These are phyloP conservation scores for Catalaphyllia jardinei DNA, from an alignment of 64 coral and sea anemone species.

Conservation along the genomic window DNA sequence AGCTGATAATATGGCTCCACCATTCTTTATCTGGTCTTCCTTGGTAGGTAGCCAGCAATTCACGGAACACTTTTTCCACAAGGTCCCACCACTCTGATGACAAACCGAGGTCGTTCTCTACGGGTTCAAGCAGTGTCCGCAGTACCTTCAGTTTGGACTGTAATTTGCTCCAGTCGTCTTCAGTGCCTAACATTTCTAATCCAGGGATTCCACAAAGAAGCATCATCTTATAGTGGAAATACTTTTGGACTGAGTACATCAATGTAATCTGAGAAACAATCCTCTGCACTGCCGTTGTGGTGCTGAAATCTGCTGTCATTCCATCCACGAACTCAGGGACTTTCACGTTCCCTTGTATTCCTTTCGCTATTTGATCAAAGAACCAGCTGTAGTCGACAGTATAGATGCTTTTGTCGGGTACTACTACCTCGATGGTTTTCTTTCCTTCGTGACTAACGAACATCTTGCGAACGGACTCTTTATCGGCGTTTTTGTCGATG, in stretches of 20 bases:
- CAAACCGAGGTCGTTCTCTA: constrained; percentile 39
- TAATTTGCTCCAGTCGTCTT: constrained; percentile 60
- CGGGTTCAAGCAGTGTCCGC: constrained; percentile 30
- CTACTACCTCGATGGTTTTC: constrained; percentile 21
- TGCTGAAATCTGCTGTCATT: constrained; percentile 54
- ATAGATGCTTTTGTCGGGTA: constrained; percentile 15
- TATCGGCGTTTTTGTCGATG: constrained; percentile 45
- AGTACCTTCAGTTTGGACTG: constrained; percentile 34
- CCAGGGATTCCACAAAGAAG: constrained; percentile 30
- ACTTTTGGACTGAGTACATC: constrained; percentile 61
- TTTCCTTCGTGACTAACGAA: constrained; percentile 71
- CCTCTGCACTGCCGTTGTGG: constrained; percentile 52
- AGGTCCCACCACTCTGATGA: constrained; percentile 17
- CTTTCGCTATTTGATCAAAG: constrained; percentile 36
- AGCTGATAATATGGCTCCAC: constrained; percentile 64
- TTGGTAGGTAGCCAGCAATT: constrained; percentile 46
- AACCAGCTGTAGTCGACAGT: constrained; percentile 49
- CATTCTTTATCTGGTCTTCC: constrained; percentile 53
- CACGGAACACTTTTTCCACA: constrained; percentile 22
- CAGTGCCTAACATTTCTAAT: constrained; percentile 51
- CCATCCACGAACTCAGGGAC: constrained; percentile 55
- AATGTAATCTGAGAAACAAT: constrained; percentile 61
- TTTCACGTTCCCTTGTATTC: constrained; percentile 37
- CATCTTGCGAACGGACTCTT: constrained; percentile 53
- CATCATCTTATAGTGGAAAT: background rate